Base-by-base conservation (phyloP, 1,140 invertebrate species). In the Habropoda laboriosa region DNA sequence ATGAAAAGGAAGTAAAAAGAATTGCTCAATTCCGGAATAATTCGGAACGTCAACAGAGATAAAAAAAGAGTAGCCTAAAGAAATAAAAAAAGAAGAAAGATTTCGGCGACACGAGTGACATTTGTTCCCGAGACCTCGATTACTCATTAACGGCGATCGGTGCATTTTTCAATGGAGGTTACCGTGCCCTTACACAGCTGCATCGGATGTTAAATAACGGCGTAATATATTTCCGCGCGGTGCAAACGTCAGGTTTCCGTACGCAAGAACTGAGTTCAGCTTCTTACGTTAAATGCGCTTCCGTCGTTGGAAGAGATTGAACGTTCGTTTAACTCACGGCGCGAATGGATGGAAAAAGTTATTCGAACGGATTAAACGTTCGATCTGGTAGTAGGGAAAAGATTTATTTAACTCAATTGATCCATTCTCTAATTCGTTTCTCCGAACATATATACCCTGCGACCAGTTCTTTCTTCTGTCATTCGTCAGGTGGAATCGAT, bases 161-260 rank as follows among this genome's bases (percentile, higher is more conserved):
- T n/a, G n/a, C 40, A 61, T 61, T 73, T 73, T 38, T 73, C 71
- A 61, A 38, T 27, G 27, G 27, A 2, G 10, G n/a, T n/a, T 40
- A 10, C 21, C 3, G 35, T 55, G 21, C 49, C 21, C 32, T 13
- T 7, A 13, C 8, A 18, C 47, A 16, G 6, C 51, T 32, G 45
- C 51, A 1, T 4, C 24, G 51, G 24, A n/a, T 71, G 68, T 71
- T 71, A 35, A 57, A 71, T 30, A 35, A 18, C 10, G 18, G 51
- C 21, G 68, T 55, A 57, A 71, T 57, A 57, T 57, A 55, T 71
- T 27, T 42, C n/a, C 38, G 7, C 38, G 5, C 51, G 51, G 2
- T n/a, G 16, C n/a, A 32, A 51, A 47, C 30, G 12, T n/a, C 21
- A 5, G 2, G 64, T 51, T 51, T 67, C 32, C 24, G 55, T 32